Base-by-base conservation (phyloP, 2,888 invertebrate genomes). In the Hirudinaria manillensis region DNA sequence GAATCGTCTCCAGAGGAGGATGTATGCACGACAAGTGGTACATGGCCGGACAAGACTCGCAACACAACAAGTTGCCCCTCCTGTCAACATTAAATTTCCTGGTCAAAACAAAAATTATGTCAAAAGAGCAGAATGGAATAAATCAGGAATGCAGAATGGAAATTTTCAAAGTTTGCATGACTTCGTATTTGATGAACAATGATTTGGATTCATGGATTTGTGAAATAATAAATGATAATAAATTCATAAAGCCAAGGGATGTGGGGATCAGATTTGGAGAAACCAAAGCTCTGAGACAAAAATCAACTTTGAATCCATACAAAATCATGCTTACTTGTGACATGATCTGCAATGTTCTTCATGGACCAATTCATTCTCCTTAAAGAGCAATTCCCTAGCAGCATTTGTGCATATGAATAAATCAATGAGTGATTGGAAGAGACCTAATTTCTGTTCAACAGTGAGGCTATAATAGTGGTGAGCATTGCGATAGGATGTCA, bases 41-140 rank as follows among this genome's bases (percentile, higher is more conserved):
- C 29, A 96, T 96, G 38, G 98, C 98, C 29, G 98, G 94, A 83
- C 99, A 99, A 3, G 94, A 94, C 87, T 98, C 98, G 86, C 99
- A 99, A 84, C 97, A 97, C 19, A 99, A 87, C 70, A 99, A 88
- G 85, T 97, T 96, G 34, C 98, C 99, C 75, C 84, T 81, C 78
- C 84, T 85, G 78, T 32, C 79, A 78, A 66, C 27, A 74, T 34
- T 24, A 61, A 61, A 78, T 36, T 70, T 70, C 81, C 95, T 88
- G 94, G 45, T 45, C 45, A 45, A 45, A 45, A 45, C 10, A 45
- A 45, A 45, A 1, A 45, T 16, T 4, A 10, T 2, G 16, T 45
- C 45, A 45, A 16, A n/a, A 45, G 45, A 45, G 13, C 45, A 45
- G 45, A n/a, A n/a, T 45, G 13, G 45, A 45, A 7, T 45, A 10